phyloP scores from a whole-genome alignment of 1,140 invertebrate genomes.

The Saccostrea glomerata region DNA sequence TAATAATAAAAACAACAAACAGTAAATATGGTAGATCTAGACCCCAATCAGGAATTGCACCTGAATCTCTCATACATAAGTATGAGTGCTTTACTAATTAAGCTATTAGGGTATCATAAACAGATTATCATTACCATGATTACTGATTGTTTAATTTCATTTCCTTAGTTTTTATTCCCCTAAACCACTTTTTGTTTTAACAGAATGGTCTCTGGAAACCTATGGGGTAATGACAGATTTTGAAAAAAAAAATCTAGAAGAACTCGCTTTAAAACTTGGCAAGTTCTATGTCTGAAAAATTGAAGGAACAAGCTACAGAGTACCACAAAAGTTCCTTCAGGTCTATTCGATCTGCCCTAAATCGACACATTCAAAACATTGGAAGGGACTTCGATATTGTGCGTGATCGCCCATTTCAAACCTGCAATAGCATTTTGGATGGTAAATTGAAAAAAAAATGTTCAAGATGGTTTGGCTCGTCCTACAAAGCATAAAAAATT shows the following conservation, averaged over 20 bases:
- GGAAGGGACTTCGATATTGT: constrained; percentile 48
- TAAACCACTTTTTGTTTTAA: too few relatives aligned
- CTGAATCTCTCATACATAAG: too few relatives aligned
- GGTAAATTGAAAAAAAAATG: neutral
- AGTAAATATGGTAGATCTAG: too few relatives aligned
- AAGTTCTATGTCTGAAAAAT: constrained; percentile 38
- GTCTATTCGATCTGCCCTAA: constrained; percentile 37
- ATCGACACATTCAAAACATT: constrained; percentile 43
- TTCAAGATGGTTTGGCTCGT: constrained; percentile 3
- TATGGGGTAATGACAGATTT: neutral
- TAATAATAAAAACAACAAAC: too few relatives aligned
- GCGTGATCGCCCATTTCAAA: neutral
- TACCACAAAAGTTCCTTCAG: constrained; percentile 39
- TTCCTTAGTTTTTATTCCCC: too few relatives aligned
- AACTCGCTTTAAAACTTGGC: constrained; percentile 21
- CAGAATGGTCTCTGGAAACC: neutral
- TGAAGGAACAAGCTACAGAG: constrained; percentile 19
- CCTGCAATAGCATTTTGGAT: too few relatives aligned
- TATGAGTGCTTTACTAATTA: too few relatives aligned
- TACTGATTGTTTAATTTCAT: too few relatives aligned
- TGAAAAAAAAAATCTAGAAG: neutral
- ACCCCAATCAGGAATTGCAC: too few relatives aligned
- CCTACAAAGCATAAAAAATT: constrained; percentile 49
- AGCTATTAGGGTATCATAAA: too few relatives aligned
- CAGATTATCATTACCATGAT: too few relatives aligned